Conservation (phyloP, 2,797 vertebrate species). For the Helarctos malayanus region DNA sequence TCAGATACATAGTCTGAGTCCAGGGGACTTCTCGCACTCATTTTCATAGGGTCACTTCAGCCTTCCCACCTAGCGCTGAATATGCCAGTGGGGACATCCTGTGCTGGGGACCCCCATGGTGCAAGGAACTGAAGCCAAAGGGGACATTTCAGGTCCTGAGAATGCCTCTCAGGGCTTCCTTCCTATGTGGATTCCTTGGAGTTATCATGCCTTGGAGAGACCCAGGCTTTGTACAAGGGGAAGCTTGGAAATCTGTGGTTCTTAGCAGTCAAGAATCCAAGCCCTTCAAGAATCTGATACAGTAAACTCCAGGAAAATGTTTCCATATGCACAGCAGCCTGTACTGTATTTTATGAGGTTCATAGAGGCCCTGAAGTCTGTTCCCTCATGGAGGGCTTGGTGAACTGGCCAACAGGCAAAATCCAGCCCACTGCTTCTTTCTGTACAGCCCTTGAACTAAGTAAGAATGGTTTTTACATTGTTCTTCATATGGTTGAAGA, state of each 20-base stretch:
- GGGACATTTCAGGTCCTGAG: background rate
- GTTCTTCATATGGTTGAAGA: background rate
- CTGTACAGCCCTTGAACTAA: background rate
- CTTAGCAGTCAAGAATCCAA: background rate
- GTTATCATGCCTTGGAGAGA: background rate
- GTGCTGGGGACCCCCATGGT: background rate
- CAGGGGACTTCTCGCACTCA: background rate
- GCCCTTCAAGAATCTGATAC: background rate
- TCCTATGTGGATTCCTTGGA: background rate
- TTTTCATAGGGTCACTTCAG: background rate
- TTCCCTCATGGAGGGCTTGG: background rate
- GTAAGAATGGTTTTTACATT: background rate
- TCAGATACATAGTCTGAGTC: background rate
- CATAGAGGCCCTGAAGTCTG: accelerated
- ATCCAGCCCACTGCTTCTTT: background rate
- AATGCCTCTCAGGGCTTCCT: background rate
- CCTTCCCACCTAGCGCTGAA: accelerated
- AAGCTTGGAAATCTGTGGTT: background rate
- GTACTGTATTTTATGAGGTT: accelerated
- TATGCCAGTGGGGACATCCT: background rate
- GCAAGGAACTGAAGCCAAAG: background rate
- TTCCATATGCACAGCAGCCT: accelerated
- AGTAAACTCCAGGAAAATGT: background rate
- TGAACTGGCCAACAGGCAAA: background rate
- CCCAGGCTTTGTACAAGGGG: background rate